phyloP scores from a whole-genome alignment of 2,797 vertebrate species.

The Saxicola maurus region DNA sequence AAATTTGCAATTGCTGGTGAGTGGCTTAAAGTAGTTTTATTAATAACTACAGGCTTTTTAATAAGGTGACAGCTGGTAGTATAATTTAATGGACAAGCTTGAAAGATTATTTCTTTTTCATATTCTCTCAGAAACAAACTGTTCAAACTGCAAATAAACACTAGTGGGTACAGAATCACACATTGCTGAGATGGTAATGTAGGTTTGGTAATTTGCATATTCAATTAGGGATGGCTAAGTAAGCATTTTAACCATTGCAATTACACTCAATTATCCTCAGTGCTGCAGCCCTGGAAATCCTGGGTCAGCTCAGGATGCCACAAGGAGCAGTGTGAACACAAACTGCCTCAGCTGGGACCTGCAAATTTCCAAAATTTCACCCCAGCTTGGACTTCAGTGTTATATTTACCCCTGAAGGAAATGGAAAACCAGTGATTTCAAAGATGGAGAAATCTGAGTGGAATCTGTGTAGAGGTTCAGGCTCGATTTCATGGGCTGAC shows the following conservation, averaged over 20 bases:
- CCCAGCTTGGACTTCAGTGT: not conserved
- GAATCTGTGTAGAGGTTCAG: not conserved
- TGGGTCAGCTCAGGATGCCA: not conserved
- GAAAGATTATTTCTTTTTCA: conserved; percentile 4
- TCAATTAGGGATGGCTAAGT: conserved; percentile 17
- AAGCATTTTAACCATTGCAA: conserved; percentile 2
- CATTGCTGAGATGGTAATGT: conserved; percentile 36
- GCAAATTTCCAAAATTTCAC: not conserved
- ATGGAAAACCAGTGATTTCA: not conserved
- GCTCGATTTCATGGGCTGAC: not conserved
- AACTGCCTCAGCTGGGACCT: not conserved
- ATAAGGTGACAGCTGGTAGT: conserved; percentile 52
- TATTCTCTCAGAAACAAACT: conserved; percentile 42
- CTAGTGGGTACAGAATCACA: conserved; percentile 34
- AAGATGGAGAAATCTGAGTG: not conserved
- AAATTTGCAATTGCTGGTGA: conserved; percentile 4
- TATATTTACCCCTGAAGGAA: not conserved
- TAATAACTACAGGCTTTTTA: conserved; percentile 57
- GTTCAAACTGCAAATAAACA: conserved; percentile 60
- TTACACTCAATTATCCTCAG: not conserved
- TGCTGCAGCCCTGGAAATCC: not conserved
- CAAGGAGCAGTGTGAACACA: rapidly evolving
- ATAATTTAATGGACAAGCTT: conserved; percentile 39
- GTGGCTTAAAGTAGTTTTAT: conserved; percentile 28
- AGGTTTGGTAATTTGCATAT: conserved; percentile 41